A percentile compares a stretch with the other conserved stretches of the same genome.
phyloP scores from a whole-genome alignment of 23 tunicate genomes.

The Aplidium turbinatum region DNA sequence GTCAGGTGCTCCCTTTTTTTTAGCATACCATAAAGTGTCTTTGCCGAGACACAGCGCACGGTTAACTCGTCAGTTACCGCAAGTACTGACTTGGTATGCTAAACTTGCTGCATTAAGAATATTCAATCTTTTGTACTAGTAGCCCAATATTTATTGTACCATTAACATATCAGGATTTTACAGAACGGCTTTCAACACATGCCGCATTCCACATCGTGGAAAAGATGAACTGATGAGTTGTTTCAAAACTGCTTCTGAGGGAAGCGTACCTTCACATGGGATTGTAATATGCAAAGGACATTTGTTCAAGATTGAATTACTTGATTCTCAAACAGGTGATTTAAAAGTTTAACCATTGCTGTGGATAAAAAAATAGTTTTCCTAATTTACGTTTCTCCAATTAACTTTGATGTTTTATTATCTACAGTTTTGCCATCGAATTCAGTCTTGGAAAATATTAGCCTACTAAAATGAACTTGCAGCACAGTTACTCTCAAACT shows the following conservation, averaged over 20 bases:
- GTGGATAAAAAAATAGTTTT: too few relatives aligned
- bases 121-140: background rate
- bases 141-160: background rate
- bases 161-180: background rate
- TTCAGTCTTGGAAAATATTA: background rate
- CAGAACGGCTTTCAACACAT: constrained; percentile 63
- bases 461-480: background rate
- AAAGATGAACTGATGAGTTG: constrained; percentile 45
- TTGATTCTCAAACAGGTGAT: constrained; percentile 19
- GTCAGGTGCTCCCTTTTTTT: too few relatives aligned
- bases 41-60: too few relatives aligned
- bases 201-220: constrained; percentile 55
- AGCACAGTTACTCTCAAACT: too few relatives aligned
- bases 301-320: constrained; percentile 43
- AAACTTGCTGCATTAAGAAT: background rate
- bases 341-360: too few relatives aligned
- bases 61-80: too few relatives aligned
- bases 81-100: too few relatives aligned
- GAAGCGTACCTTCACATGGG: constrained; percentile 50
- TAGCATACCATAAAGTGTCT: too few relatives aligned
- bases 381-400: too few relatives aligned
- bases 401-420: too few relatives aligned
- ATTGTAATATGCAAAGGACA: constrained; percentile 47
- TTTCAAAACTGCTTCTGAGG: constrained; percentile 65
- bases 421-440: too few relatives aligned